Conservation (phyloP, 2,888 invertebrate species). For the Phorcus lineatus region DNA sequence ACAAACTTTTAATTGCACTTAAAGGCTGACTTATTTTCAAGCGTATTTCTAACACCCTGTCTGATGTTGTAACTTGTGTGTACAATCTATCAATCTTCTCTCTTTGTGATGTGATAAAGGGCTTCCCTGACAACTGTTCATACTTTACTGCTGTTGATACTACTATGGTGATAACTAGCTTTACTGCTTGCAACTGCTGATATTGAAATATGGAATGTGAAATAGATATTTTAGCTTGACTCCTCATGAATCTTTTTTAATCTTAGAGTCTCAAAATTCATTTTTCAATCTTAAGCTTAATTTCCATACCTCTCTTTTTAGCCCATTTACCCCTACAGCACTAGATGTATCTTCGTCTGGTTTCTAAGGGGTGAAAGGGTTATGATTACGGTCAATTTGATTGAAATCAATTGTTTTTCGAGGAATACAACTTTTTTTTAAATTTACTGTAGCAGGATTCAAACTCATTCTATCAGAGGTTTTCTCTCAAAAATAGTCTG, state of each 20-base stretch:
- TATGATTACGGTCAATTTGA: too few species aligned
- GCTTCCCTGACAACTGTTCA: neutral
- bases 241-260: neutral
- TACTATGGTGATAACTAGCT: constrained; percentile 1
- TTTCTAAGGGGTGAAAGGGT: too few species aligned
- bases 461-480: too few species aligned
- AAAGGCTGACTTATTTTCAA: neutral
- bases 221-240: neutral
- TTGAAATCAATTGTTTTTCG: too few species aligned
- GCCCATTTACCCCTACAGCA: too few species aligned
- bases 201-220: neutral
- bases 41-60: neutral
- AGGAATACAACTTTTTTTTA: too few species aligned
- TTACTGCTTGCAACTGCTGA: neutral
- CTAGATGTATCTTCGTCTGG: too few species aligned
- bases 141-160: neutral
- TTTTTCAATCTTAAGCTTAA: neutral
- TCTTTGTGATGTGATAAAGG: neutral
- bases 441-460: too few species aligned
- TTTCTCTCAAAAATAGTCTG: too few species aligned
- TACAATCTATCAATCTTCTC: neutral
- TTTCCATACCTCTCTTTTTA: too few species aligned
- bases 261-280: neutral
- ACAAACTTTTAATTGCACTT: too few species aligned
- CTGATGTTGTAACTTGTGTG: neutral